These are phyloP conservation scores for Lasioglossum marginatum DNA, from an alignment of 2,888 invertebrate genomes.

Conservation along the genomic window DNA sequence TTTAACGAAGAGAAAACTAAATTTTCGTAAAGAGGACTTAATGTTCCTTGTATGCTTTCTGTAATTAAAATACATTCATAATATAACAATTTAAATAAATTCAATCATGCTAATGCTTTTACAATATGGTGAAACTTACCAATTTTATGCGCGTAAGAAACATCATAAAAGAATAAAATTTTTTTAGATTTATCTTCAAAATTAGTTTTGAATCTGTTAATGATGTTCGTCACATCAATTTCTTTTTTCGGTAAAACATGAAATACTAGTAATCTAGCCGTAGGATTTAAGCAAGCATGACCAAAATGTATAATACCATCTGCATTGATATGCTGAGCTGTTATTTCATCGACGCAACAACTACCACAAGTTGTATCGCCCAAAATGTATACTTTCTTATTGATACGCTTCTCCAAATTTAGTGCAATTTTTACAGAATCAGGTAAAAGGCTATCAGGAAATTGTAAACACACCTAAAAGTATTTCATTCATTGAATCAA, in stretches of 20 bases:
- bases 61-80: slow-evolving; percentile 51
- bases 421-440: slow-evolving; percentile 89
- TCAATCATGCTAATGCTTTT: not conserved
- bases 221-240: slow-evolving; percentile 86
- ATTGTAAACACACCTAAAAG: slow-evolving; percentile 94
- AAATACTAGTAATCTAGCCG: slow-evolving; percentile 90
- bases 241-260: slow-evolving; percentile 89
- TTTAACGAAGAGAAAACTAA: slow-evolving; percentile 73
- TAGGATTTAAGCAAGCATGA: slow-evolving; percentile 92
- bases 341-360: slow-evolving; percentile 95
- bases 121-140: slow-evolving; percentile 82
- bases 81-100: not conserved
- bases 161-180: slow-evolving; percentile 89
- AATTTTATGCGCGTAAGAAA: slow-evolving; percentile 88
- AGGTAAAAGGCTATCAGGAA: slow-evolving; percentile 92
- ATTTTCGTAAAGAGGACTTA: slow-evolving; percentile 69
- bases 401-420: slow-evolving; percentile 85
- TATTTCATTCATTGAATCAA: not conserved
- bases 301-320: slow-evolving; percentile 97
- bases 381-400: slow-evolving; percentile 91
- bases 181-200: slow-evolving; percentile 81
- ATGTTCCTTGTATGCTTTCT: slow-evolving; percentile 69
- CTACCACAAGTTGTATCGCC: slow-evolving; percentile 97
- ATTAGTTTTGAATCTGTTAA: slow-evolving; percentile 78
- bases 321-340: slow-evolving; percentile 94